Percentiles rank a stretch among this genome's conserved stretches.
Conservation (phyloP, 2,888 invertebrate species). For the Falcaria lacertinaria region DNA sequence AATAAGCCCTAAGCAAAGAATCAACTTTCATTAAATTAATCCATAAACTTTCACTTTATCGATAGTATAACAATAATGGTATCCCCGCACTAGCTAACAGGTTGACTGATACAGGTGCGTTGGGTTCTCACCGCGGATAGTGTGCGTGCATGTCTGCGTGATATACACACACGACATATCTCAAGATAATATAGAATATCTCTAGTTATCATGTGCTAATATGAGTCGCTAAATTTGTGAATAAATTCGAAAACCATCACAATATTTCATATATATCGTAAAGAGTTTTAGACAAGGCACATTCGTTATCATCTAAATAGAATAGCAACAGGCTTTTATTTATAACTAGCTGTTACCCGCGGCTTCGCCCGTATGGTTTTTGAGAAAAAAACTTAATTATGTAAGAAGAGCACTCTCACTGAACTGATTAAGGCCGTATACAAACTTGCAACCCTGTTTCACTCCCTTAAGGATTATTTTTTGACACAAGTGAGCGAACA, state of each 20-base stretch:
- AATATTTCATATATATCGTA: neutral
- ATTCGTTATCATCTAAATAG: too few species aligned
- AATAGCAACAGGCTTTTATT: too few species aligned
- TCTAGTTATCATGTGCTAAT: slow-evolving; percentile 36
- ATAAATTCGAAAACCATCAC: neutral
- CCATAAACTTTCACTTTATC: slow-evolving; percentile 3
- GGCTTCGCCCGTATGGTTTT: too few species aligned
- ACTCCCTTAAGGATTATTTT: too few species aligned
- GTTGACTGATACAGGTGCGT: slow-evolving; percentile 72
- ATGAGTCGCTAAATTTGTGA: neutral
- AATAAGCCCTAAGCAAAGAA: neutral
- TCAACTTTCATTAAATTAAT: too few species aligned
- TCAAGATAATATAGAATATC: slow-evolving; percentile 49
- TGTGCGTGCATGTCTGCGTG: slow-evolving; percentile 18
- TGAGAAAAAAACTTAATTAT: too few species aligned
- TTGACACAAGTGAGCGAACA: too few species aligned
- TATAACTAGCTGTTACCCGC: too few species aligned
- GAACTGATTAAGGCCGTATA: too few species aligned
- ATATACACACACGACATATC: slow-evolving; percentile 48
- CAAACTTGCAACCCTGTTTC: too few species aligned
- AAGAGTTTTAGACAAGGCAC: too few species aligned
- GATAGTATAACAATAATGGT: slow-evolving; percentile 5
- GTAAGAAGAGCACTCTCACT: too few species aligned
- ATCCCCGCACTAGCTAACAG: slow-evolving; percentile 39
- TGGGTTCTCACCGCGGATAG: slow-evolving; percentile 60